These are phyloP conservation scores for Eristalinus sepulchralis DNA, from an alignment of 2,888 invertebrate genomes.

Conservation along the genomic window DNA sequence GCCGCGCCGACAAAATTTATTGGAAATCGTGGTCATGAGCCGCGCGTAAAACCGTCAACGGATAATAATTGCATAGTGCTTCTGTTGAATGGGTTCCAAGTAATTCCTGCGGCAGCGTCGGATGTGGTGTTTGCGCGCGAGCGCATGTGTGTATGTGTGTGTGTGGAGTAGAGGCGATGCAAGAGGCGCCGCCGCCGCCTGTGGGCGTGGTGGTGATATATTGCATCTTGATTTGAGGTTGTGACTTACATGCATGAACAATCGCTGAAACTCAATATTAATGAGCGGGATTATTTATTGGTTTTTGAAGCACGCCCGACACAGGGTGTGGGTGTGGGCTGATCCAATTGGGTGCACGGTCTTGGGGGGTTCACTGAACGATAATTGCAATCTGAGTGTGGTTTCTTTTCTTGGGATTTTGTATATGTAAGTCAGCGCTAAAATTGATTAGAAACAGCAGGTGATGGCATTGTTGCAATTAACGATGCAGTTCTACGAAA, in stretches of 20 bases:
- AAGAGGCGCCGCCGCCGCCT: conserved; percentile 49
- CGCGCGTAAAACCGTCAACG: conserved; percentile 67
- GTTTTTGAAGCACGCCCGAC: background rate
- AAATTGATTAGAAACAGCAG: background rate
- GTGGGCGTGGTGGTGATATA: conserved; percentile 70
- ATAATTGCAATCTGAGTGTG: background rate
- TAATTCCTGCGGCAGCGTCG: conserved; percentile 12
- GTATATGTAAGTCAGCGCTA: background rate
- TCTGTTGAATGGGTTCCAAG: conserved; percentile 51
- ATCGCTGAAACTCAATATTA: conserved; percentile 61
- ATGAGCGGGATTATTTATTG: conserved; percentile 59
- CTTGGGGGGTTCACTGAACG: conserved; percentile 1
- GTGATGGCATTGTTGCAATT: background rate
- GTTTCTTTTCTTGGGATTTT: background rate
- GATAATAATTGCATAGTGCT: conserved; percentile 69
- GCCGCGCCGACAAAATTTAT: conserved; percentile 56
- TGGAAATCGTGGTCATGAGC: conserved; percentile 63
- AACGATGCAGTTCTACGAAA: no score
- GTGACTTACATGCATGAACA: conserved; percentile 60
- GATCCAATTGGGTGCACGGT: background rate
- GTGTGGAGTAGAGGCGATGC: conserved; percentile 6
- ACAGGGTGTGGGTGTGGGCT: background rate
- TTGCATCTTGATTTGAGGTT: conserved; percentile 60
- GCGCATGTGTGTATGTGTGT: background rate
- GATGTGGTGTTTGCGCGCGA: background rate